These are phyloP conservation scores for Empis stercorea DNA, from an alignment of 2,888 invertebrate species.

Conservation along the genomic window DNA sequence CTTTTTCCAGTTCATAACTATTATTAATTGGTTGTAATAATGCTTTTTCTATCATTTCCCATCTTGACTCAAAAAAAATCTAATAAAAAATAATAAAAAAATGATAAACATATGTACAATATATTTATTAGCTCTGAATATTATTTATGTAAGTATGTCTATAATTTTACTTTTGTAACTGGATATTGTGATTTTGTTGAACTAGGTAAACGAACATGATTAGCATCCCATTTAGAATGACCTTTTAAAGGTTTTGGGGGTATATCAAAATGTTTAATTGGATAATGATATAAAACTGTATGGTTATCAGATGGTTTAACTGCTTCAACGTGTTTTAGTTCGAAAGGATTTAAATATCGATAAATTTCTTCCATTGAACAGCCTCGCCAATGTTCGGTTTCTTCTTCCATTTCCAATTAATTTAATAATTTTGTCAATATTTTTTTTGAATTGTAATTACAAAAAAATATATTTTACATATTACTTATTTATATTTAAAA, in stretches of 20 bases:
- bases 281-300: slow-evolving; percentile 54
- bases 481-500: too few relatives aligned
- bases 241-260: slow-evolving; percentile 53
- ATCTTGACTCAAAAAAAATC: slow-evolving; percentile 30
- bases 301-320: slow-evolving; percentile 50
- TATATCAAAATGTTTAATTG: slow-evolving; percentile 38
- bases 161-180: slow-evolving; percentile 47
- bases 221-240: slow-evolving; percentile 65
- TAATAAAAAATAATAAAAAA: too few relatives aligned
- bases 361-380: slow-evolving; percentile 29
- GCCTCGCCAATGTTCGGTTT: slow-evolving; percentile 23
- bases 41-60: slow-evolving; percentile 52
- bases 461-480: too few relatives aligned
- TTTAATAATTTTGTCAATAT: too few relatives aligned
- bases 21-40: slow-evolving; percentile 45
- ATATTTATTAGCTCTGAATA: too few relatives aligned
- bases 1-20: slow-evolving; percentile 47
- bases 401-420: too few relatives aligned
- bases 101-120: too few relatives aligned
- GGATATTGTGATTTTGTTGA: slow-evolving; percentile 67
- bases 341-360: slow-evolving; percentile 24
- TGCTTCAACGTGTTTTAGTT: slow-evolving; percentile 35
- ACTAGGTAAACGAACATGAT: slow-evolving; percentile 76
- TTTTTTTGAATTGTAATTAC: too few relatives aligned
- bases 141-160: too few relatives aligned